A percentile compares a stretch with the other conserved stretches of the same genome.
Evolutionary conservation across 2,113 vertebrate genomes (phyloP).

Genomic region (Thamnaconus septentrionalis): DNA sequence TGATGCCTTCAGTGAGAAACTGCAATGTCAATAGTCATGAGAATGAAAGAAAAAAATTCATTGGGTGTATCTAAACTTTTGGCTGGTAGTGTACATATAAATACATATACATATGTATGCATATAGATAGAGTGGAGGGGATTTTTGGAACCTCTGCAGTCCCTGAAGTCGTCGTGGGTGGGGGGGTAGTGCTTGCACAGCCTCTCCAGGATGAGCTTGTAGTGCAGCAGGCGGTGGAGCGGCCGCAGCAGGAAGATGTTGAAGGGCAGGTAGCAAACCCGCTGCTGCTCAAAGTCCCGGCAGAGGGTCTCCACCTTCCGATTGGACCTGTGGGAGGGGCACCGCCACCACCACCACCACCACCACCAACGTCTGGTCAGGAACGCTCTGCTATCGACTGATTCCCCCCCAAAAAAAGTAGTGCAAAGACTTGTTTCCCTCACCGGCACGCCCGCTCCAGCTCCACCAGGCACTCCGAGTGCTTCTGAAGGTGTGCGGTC

Average conservation of each 20-base stretch:
- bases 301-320: constrained; percentile 84
- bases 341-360: background rate
- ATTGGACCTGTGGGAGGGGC: constrained; percentile 70
- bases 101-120: no score
- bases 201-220: constrained; percentile 94
- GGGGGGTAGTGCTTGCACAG: constrained; percentile 93
- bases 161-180: constrained; percentile 88
- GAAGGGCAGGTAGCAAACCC: constrained; percentile 94
- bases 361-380: no score
- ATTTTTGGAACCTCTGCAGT: constrained; percentile 82
- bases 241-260: constrained; percentile 94
- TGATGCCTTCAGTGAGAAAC: no score
- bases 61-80: no score
- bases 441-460: constrained; percentile 82
- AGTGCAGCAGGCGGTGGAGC: constrained; percentile 94
- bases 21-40: no score
- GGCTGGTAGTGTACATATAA: no score
- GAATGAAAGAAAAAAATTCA: no score
- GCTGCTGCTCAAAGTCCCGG: constrained; percentile 93
- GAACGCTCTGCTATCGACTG: no score
- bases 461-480: constrained; percentile 87
- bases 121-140: no score
- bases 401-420: no score
- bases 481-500: constrained; percentile 86
- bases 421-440: constrained; percentile 33